phyloP scores from a whole-genome alignment of 2,888 invertebrate genomes.

The Drosophila austrosaltans region DNA sequence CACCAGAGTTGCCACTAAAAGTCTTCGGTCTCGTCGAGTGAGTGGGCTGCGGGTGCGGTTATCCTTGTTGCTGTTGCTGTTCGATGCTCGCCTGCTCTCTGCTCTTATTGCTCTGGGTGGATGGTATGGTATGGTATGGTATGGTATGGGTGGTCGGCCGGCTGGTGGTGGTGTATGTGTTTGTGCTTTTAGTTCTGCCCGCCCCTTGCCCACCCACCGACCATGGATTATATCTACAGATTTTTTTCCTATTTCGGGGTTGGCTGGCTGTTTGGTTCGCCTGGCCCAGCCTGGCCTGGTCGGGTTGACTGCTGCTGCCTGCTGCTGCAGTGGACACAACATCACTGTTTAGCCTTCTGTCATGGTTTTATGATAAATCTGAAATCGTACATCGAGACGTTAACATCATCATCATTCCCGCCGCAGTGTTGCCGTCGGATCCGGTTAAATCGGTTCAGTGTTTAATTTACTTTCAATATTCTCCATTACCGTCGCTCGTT shows the following conservation, averaged over 20 bases:
- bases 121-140: constrained; percentile 52
- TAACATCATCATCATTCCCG: constrained; percentile 76
- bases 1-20: constrained; percentile 80
- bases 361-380: constrained; percentile 82
- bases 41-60: constrained; percentile 69
- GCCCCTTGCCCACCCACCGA: constrained; percentile 75
- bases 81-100: constrained; percentile 68
- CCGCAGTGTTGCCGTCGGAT: constrained; percentile 40
- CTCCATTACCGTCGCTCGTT: constrained; percentile 36
- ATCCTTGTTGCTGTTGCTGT: constrained; percentile 58
- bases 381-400: constrained; percentile 81
- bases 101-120: constrained; percentile 68
- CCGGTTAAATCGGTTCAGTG: constrained; percentile 27
- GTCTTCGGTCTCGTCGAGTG: constrained; percentile 53
- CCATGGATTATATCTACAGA: constrained; percentile 73
- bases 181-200: constrained; percentile 70
- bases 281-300: constrained; percentile 12
- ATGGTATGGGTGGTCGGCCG: constrained; percentile 33
- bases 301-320: constrained; percentile 23
- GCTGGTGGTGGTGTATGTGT: constrained; percentile 58
- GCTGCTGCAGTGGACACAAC: constrained; percentile 73
- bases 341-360: constrained; percentile 77
- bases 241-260: constrained; percentile 69
- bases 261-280: constrained; percentile 63
- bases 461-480: constrained; percentile 8